phyloP scores from a whole-genome alignment of 2,113 vertebrate species.

The Bos javanicus region DNA sequence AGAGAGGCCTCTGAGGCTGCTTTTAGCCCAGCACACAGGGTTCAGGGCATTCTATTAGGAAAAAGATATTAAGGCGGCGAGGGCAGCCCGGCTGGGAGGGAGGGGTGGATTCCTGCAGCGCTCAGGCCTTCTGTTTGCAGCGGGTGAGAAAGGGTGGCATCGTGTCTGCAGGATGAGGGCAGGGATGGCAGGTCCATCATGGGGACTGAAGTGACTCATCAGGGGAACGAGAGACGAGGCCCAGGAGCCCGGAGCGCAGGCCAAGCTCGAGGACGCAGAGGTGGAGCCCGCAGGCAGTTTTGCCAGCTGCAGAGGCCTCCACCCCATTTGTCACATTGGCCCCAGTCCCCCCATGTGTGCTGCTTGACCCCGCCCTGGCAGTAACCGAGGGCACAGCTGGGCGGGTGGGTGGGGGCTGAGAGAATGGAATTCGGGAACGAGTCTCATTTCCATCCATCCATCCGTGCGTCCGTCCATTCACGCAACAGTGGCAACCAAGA shows the following conservation, averaged over 20 bases:
- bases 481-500: not conserved
- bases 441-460: not conserved
- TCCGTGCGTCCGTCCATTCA: fast-evolving
- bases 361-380: not conserved
- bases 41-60: not conserved
- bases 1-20: not conserved
- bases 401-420: too few relatives aligned
- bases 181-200: not conserved
- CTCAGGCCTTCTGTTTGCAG: not conserved
- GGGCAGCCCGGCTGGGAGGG: fast-evolving
- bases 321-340: fast-evolving
- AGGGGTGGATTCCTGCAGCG: fast-evolving
- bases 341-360: too few relatives aligned
- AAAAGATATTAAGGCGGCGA: not conserved
- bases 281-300: not conserved
- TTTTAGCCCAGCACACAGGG: not conserved
- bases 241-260: fast-evolving
- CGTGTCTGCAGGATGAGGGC: not conserved
- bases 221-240: not conserved
- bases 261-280: not conserved
- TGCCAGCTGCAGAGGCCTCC: too few relatives aligned
- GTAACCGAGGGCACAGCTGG: not conserved
- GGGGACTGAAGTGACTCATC: not conserved
- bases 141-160: not conserved
- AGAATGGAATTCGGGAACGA: not conserved